Base-by-base conservation (phyloP, 2,888 invertebrate genomes). In the Nemoura dubitans region DNA sequence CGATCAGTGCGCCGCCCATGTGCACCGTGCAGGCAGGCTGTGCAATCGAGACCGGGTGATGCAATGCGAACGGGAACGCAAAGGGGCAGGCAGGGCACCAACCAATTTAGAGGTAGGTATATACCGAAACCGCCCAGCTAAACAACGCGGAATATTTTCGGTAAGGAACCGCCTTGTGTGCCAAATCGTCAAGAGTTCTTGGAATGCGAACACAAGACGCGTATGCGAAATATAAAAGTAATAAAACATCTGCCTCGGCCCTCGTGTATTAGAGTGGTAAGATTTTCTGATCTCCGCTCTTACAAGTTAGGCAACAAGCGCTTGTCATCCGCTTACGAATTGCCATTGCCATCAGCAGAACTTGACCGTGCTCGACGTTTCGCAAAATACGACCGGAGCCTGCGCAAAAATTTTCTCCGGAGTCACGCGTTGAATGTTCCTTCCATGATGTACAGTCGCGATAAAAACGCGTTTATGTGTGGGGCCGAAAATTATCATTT, bases 101-200 rank as follows among this genome's bases (percentile, higher is more conserved):
- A 59, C 16, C 59, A 21, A 59, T 59, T 59, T 59, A 59, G 59
- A 59, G 59, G 59, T 59, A 59, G 59, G 59, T 21, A 59, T 7
- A 14, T 1, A 59, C 3, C 36, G 36, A 36, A 6, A 36, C 36
- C 59, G 59, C 59, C 59, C 59, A 59, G 21, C 21, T 3, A 59
- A 59, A 59, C 59, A 59, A 59, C 59, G 59, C 59, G 59, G 59
- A 59, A 59, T 59, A 59, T 59, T 59, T 59, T 59, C 59, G 59
- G 59, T 21, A 59, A 21, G 59, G 59, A 59, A 59, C 59, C 59
- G 59, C 59, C 59, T 59, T 59, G 59, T 59, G 59, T 21, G 59
- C 59, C 59, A 59, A 59, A 59, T 59, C 59, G 59, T 59, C 21
- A n/a, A 7, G 59, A 59, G 59, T 59, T 59, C 59, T 10, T 21